These are phyloP conservation scores for Aeoliscus strigatus DNA, from an alignment of 2,797 vertebrate species.

Conservation along the genomic window DNA sequence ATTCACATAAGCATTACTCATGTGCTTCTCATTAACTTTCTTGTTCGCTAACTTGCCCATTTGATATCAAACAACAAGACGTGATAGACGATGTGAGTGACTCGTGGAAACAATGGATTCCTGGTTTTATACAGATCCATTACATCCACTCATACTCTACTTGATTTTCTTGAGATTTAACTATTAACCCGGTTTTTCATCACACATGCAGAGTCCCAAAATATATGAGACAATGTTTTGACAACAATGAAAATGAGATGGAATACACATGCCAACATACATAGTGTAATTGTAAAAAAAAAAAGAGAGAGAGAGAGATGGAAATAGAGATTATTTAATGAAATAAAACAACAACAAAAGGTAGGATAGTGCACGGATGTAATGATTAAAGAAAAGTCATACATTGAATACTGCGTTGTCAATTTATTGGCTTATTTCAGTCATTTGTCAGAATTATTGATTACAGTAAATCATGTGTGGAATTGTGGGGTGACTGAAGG, in stretches of 20 bases:
- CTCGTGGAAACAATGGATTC: constrained; percentile 15
- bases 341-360: too few relatives aligned
- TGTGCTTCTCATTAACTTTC: constrained; percentile 28
- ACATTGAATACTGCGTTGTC: constrained; percentile 26
- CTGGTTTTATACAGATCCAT: too few relatives aligned
- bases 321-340: too few relatives aligned
- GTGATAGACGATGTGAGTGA: constrained; percentile 34
- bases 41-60: constrained; percentile 38
- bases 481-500: constrained; percentile 50
- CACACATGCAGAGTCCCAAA: constrained; percentile 10
- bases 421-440: constrained; percentile 55
- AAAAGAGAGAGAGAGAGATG: too few relatives aligned
- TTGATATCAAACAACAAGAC: constrained; percentile 24
- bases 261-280: constrained; percentile 33
- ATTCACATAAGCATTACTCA: constrained; percentile 21
- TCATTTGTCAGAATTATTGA: constrained; percentile 66
- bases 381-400: too few relatives aligned
- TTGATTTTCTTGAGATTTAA: too few relatives aligned
- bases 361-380: too few relatives aligned
- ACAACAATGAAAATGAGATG: constrained; percentile 37
- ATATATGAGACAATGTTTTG: constrained; percentile 8
- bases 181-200: too few relatives aligned
- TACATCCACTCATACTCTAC: too few relatives aligned
- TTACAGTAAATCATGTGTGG: constrained; percentile 53
- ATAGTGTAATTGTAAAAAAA: constrained; percentile 16